Evolutionary conservation across 2,797 vertebrate species (phyloP).

Genomic region (Periparus ater): DNA sequence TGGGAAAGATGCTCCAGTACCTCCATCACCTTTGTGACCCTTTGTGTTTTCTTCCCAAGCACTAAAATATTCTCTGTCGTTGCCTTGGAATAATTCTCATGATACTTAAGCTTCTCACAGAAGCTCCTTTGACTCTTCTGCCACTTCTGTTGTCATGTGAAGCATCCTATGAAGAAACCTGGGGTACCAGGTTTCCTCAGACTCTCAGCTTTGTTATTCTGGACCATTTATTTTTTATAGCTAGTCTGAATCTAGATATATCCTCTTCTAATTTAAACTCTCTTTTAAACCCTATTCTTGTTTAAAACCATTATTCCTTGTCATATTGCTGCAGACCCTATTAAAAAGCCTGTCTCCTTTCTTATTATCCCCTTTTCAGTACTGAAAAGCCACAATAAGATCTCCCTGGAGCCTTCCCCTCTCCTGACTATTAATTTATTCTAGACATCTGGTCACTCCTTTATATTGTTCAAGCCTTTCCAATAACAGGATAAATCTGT

Average conservation of each 20-base stretch:
- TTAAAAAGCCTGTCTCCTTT: neutral
- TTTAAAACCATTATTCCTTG: neutral
- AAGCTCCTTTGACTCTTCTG: neutral
- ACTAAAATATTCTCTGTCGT: neutral
- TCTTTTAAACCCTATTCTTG: neutral
- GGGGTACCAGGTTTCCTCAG: neutral
- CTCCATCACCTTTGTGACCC: neutral
- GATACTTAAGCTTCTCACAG: neutral
- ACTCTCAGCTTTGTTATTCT: neutral
- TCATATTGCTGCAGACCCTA: neutral
- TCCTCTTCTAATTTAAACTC: neutral
- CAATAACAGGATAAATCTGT: conserved; percentile 4
- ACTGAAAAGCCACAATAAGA: neutral
- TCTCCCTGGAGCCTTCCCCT: neutral
- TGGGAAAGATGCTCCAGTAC: neutral
- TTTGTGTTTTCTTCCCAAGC: neutral
- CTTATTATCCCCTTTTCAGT: neutral
- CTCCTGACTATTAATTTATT: neutral
- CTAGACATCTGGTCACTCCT: neutral
- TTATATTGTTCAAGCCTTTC: neutral
- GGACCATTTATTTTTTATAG: neutral
- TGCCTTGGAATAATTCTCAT: neutral
- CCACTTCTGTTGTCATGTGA: neutral
- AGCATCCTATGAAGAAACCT: neutral
- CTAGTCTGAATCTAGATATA: neutral